Evolutionary conservation across 2,113 vertebrate species (phyloP), one percentile per base, ranked within the genome.

Genomic region (Lophotis ruficrista): DNA sequence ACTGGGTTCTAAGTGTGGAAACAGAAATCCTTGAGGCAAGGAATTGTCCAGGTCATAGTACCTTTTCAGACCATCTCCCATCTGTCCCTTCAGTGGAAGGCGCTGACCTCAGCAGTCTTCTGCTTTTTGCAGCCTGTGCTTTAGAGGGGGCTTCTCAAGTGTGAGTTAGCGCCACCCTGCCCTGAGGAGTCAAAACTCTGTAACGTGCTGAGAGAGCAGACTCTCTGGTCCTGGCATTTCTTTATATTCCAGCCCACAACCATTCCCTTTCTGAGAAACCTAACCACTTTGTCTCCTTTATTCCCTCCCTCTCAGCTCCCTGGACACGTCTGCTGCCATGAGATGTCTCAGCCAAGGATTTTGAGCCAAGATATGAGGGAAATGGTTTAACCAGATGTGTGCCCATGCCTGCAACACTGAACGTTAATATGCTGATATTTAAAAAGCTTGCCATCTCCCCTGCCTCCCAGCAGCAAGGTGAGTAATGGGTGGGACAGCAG

Each of bases 201-300:
- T 53, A 88, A 93, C 4, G 5, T 82, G 86, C 92, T 83, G 77
- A 79, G 89, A 64, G 72, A 76, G 57, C 93, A 92, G 78, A 60
- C 86, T 89, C 76, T 82, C 51, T 2, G 6, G 45, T 91, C 77
- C 87, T 90, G 83, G 92, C 57, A 82, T 93, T 93, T 89, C 81
- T 84, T 76, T 91, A 41, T 87, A 68, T 87, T 94, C 61, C 91
- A 96, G 57, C 91, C 95, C 93, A 85, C 84, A 96, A 18, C 85
- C 66, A 77, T 96, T 96, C 95, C 95, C 70, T 93, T 95, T 96
- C 96, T 96, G 83, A 94, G 94, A 97, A 97, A 95, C 73, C 91
- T 92, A 93, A 95, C 95, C 88, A 31, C 89, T 95, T 54, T 85
- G 66, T 91, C 85, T 92, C 70, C 57, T 94, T 71, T 92, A 54